These are phyloP conservation scores for Oryzias woworae DNA, from an alignment of 2,113 vertebrate species.

Conservation along the genomic window DNA sequence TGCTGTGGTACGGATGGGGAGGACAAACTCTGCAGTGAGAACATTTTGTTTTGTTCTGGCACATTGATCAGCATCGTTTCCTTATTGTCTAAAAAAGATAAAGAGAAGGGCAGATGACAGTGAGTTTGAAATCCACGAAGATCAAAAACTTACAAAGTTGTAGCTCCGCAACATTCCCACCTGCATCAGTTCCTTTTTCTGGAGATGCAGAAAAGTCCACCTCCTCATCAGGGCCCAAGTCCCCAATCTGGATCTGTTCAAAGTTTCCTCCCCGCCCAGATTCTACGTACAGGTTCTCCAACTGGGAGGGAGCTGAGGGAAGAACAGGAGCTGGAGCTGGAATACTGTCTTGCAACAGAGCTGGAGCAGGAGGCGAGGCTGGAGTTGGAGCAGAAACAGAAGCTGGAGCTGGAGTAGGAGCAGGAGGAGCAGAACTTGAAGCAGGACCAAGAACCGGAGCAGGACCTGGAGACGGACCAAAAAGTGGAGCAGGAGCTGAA, in stretches of 20 bases:
- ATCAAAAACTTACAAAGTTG: background rate
- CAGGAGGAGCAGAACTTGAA: slow-evolving; percentile 15
- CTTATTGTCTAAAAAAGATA: slow-evolving; percentile 48
- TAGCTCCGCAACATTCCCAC: slow-evolving; percentile 12
- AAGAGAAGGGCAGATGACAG: background rate
- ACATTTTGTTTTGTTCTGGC: slow-evolving; percentile 54
- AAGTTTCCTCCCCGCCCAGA: slow-evolving; percentile 20
- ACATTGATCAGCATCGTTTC: slow-evolving; percentile 23
- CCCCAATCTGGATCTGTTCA: slow-evolving; percentile 68
- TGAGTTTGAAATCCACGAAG: background rate
- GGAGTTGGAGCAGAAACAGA: background rate
- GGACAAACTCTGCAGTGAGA: slow-evolving; percentile 41
- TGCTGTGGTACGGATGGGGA: slow-evolving; percentile 46
- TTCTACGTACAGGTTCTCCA: slow-evolving; percentile 35
- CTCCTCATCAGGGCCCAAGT: slow-evolving; percentile 73
- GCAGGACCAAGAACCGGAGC: slow-evolving; percentile 6
- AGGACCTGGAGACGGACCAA: background rate
- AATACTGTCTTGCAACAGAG: slow-evolving; percentile 1
- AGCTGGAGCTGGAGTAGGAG: background rate
- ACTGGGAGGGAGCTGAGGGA: slow-evolving; percentile 11
- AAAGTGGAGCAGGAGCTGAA: background rate
- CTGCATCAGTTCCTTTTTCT: slow-evolving; percentile 45
- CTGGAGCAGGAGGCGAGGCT: slow-evolving; percentile 15
- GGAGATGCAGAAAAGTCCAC: slow-evolving; percentile 45
- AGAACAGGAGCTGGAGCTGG: slow-evolving; percentile 14